Percentiles rank a stretch among this genome's conserved stretches.
Conservation (phyloP, 2,797 vertebrate species). For the Pristis pectinata region DNA sequence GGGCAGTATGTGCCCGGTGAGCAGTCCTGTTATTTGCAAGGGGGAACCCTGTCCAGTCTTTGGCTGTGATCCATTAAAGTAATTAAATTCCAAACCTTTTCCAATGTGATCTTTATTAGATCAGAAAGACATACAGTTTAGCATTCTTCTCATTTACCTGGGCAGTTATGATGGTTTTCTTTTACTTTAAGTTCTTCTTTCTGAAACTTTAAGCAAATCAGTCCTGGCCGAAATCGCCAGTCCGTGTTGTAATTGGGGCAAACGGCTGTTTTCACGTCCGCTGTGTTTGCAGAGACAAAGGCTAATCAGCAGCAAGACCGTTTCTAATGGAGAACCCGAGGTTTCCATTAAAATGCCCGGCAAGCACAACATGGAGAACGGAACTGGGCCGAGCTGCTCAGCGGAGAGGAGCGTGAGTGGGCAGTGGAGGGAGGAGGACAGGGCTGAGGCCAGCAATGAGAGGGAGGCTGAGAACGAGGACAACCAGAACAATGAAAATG, state of each 20-base stretch:
- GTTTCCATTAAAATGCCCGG: conserved; percentile 69
- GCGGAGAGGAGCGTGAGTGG: conserved; percentile 59
- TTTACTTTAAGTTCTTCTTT: not conserved
- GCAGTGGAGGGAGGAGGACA: conserved; percentile 58
- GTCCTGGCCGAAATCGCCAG: not conserved
- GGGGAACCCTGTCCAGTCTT: too few relatives aligned
- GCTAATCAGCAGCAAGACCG: conserved; percentile 75
- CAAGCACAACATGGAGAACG: conserved; percentile 76
- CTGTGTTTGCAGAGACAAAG: conserved; percentile 75
- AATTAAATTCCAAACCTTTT: not conserved
- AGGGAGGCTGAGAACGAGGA: conserved; percentile 82
- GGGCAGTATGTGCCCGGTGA: not conserved
- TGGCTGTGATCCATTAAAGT: not conserved
- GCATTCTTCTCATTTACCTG: too few relatives aligned
- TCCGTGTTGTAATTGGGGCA: not conserved
- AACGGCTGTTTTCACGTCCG: conserved; percentile 30
- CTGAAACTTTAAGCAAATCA: not conserved
- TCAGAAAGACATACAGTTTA: not conserved
- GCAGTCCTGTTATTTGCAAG: not conserved
- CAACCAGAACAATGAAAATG: conserved; percentile 75
- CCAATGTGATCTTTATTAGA: not conserved
- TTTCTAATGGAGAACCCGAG: conserved; percentile 81
- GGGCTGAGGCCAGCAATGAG: conserved; percentile 65
- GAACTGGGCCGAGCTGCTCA: conserved; percentile 59
- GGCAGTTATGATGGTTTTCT: not conserved